Base-by-base conservation (phyloP, 2,797 vertebrate species). In the Oreortyx pictus region DNA sequence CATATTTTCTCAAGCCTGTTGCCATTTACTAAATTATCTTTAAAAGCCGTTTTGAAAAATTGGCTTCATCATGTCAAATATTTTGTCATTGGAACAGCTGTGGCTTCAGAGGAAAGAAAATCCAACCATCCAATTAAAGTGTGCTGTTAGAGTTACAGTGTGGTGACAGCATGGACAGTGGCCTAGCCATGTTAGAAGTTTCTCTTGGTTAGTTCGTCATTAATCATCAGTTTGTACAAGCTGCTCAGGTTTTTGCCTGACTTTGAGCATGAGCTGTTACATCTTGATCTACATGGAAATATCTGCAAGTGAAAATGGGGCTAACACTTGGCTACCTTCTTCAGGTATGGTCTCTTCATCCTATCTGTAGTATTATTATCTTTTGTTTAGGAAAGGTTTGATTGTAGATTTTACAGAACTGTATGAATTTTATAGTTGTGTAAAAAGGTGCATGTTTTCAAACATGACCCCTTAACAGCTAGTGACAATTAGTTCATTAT, bases 1-100 rank as follows among this genome's bases (percentile, higher is more conserved):
- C 23, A 31, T 4, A 8, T 82, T 95, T 94, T 89, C 81, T 66
- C 57, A 68, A 86, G 47, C 35, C 31, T 62, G 27, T 62, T 93
- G 65, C 43, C 39, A 23, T 77, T 90, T 35, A 43, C 59, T 62
- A 23, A 68, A 59, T 71, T 68, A 8, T 29, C 81, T 77, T 65
- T 71, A 14, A 78, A 72, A 78, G 9, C 2, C 16, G 10, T 68
- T 59, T 56, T 65, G 68, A 52, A 82, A 89, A 82, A 60, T 90
- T 41, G 27, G 14, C 29, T 91, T 23, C 44, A 19, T 66, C 31
- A 90, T 88, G 64, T 86, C 79, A 66, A 44, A 52, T 82, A 39
- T 9, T 70, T 31, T 79, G 27, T 84, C 3, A 3, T 25, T 82
- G 70, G 33, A 72, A 75, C 61, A 50, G 25, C 57, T 64, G 2